Conservation (phyloP, 2,797 vertebrate genomes). For the Manis javanica region DNA sequence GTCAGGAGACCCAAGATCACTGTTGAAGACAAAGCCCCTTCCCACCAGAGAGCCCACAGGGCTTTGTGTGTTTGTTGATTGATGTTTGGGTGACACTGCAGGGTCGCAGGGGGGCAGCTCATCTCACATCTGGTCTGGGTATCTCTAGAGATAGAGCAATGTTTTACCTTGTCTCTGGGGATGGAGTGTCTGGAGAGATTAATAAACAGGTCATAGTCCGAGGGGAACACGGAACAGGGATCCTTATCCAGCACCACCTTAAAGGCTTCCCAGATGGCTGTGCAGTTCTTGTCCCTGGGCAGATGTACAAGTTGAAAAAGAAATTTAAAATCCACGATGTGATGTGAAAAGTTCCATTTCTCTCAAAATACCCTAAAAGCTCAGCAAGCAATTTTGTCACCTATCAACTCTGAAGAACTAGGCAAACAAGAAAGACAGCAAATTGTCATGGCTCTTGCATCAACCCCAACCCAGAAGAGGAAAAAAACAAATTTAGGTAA, state of each 20-base stretch:
- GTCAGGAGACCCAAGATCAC: background rate
- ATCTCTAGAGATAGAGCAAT: background rate
- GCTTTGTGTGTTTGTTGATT: background rate
- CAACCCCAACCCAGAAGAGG: background rate
- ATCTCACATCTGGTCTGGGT: too few relatives aligned
- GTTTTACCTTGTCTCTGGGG: constrained; percentile 86
- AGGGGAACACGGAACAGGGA: constrained; percentile 85
- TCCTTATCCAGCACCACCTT: constrained; percentile 85
- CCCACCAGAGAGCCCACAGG: background rate
- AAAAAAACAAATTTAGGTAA: background rate
- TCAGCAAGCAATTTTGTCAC: background rate
- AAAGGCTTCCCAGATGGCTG: constrained; percentile 87
- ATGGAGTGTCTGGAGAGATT: constrained; percentile 84
- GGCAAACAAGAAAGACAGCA: background rate
- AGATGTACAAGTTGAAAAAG: background rate
- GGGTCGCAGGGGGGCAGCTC: background rate
- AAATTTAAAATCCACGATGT: background rate
- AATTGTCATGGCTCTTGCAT: background rate
- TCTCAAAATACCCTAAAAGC: background rate
- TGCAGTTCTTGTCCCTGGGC: constrained; percentile 88
- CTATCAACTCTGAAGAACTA: background rate
- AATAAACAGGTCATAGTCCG: constrained; percentile 86
- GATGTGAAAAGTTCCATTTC: background rate
- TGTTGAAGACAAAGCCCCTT: background rate
- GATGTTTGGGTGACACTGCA: background rate